Evolutionary conservation across 2,113 vertebrate genomes (phyloP), one percentile per base, ranked within the genome.

Genomic region (Anser cygnoides): DNA sequence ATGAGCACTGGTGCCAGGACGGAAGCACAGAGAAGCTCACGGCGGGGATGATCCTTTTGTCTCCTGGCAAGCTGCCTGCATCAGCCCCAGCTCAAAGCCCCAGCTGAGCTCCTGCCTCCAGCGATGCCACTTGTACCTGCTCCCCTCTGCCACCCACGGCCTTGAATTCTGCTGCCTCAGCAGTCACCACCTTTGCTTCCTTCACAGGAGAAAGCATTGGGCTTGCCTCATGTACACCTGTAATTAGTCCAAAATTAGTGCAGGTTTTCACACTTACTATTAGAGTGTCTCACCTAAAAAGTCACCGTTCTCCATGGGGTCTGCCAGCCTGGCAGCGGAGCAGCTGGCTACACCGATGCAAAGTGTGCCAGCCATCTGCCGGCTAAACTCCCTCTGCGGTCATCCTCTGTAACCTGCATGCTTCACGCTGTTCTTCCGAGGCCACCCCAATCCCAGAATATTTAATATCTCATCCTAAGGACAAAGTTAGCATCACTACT

Each of bases 51-150:
- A 52, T 37, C 33, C 21, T 20, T 54, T 54, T 74, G 54, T 28
- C 37, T 67, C 33, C 4, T 22, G 54, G 75, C 23, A 39, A 46
- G 41, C 13, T 7, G 35, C 41, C 61, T 31, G 28, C 72, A 46
- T 20, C 21, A 7, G 59, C 20, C 3, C 0, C 31, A n/a, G 52
- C 37, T 52, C 23, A 72, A 54, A 66, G 10, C 23, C 71, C 44
- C 23, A 8, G 13, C 50, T 31, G 17, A 77, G 50, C 23, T 65
- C 22, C 58, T 31, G 52, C 29, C 33, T 65, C 33, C 65, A 74
- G 37, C 1, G 0, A 37, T 0, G 0, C 25, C 28, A 37, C 43
- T 66, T 4, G 3, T 22, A 58, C 37, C 33, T 16, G 0, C 33
- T 54, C 63, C 39, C 44, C 52, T 55, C n/a, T 4, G 2, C 37